Base-by-base conservation (phyloP, 2,113 vertebrate genomes). In the Plectropomus leopardus region DNA sequence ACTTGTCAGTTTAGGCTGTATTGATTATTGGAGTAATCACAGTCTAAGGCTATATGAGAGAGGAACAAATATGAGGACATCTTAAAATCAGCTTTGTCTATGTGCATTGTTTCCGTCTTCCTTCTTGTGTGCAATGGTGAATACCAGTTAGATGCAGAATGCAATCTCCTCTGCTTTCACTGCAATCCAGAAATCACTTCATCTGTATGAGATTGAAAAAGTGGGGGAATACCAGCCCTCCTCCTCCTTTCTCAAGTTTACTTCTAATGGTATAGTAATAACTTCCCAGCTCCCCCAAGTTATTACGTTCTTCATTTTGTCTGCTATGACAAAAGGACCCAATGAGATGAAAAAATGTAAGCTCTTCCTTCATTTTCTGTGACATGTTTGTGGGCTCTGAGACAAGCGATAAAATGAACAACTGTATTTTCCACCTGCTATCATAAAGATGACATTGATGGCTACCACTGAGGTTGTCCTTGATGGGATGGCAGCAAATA, bases 211-310 rank as follows among this genome's bases (percentile, higher is more conserved):
- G 81, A 90, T 85, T 85, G 79, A 77, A 89, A 88, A 89, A 80
- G 66, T 53, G 67, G 26, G 26, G 57, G 61, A 80, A 75, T 13
- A 66, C 72, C 60, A 60, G 57, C 47, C 69, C 74, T 79, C 72
- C 85, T 74, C 47, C 58, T 81, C 17, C 45, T 63, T 74, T 78
- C 47, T 80, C 50, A 88, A 86, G 63, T 88, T 88, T 85, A 84
- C 83, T 84, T 91, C 47, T 88, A 88, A 89, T 85, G 68, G 75
- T 80, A 88, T 71, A 71, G 78, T 85, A 88, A 92, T 92, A 88
- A 90, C 80, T 90, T 88, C 36, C 69, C 65, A 81, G 83, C 80
- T 80, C 72, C 68, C 57, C 32, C 24, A 68, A 87, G 75, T 84
- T 91, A 89, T 89, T 89, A 79, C 84, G 82, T 83, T 91, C 73